These are phyloP conservation scores for Bellardia pandia DNA, from an alignment of 2,888 invertebrate genomes.

Conservation along the genomic window DNA sequence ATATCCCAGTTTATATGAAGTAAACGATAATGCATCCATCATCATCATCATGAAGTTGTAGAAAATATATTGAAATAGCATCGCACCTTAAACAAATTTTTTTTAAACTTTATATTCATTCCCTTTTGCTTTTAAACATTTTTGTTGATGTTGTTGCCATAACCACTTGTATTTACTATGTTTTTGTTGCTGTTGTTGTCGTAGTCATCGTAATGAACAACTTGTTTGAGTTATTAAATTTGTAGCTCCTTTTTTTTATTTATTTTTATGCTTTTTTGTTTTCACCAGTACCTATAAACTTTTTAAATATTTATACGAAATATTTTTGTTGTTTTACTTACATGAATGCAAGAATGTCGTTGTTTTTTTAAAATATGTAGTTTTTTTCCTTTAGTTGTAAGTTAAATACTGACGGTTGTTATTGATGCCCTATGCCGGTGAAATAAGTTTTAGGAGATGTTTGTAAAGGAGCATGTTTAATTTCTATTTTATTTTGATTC, in stretches of 20 bases:
- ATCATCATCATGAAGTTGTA: slow-evolving; percentile 43
- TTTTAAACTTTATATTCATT: slow-evolving; percentile 1
- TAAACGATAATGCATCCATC: slow-evolving; percentile 45
- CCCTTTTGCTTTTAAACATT: neutral
- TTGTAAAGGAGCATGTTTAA: neutral
- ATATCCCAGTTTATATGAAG: slow-evolving; percentile 5
- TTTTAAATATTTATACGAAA: slow-evolving; percentile 46
- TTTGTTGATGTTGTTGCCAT: neutral
- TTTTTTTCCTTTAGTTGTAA: slow-evolving; percentile 20
- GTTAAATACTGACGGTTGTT: slow-evolving; percentile 6
- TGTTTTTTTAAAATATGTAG: neutral
- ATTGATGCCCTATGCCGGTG: neutral
- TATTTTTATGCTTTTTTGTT: neutral
- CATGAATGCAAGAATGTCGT: slow-evolving; percentile 4
- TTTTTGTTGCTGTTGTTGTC: neutral
- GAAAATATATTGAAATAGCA: slow-evolving; percentile 38
- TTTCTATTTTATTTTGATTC: too few relatives aligned
- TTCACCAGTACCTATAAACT: slow-evolving; percentile 53
- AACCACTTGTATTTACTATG: too few relatives aligned
- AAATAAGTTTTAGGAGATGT: neutral
- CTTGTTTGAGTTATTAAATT: slow-evolving; percentile 53
- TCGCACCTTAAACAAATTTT: slow-evolving; percentile 5
- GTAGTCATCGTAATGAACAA: slow-evolving; percentile 46
- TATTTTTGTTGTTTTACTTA: neutral
- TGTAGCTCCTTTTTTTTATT: slow-evolving; percentile 23